These are phyloP conservation scores for Myiozetetes cayanensis DNA, from an alignment of 2,113 vertebrate species.

Conservation along the genomic window DNA sequence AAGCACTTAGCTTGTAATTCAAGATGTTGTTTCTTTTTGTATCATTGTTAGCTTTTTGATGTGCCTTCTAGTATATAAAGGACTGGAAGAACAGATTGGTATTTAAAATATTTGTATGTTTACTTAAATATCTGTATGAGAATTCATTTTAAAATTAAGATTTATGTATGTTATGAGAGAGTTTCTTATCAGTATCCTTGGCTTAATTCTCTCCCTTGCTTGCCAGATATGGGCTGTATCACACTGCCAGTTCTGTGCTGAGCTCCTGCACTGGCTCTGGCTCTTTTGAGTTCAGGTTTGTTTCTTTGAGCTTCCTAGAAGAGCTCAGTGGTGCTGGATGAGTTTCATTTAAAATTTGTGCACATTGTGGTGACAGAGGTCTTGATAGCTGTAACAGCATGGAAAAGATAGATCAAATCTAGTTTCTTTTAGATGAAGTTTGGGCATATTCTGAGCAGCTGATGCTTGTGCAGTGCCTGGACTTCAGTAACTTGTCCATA, in stretches of 20 bases:
- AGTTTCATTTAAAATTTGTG: background rate
- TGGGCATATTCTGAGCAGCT: background rate
- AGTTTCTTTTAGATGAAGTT: background rate
- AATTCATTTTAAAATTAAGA: background rate
- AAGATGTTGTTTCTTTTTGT: background rate
- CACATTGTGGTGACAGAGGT: rapidly evolving
- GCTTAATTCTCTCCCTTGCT: background rate
- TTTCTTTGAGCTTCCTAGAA: background rate
- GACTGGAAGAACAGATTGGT: background rate
- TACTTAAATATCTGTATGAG: background rate
- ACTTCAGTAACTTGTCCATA: background rate
- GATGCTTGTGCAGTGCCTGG: background rate
- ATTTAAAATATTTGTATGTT: background rate
- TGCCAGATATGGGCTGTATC: background rate
- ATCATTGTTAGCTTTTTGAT: background rate
- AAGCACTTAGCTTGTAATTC: background rate
- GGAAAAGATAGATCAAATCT: background rate
- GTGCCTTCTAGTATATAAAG: background rate
- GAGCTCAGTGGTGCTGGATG: background rate
- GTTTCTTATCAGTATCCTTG: background rate
- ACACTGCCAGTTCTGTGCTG: rapidly evolving
- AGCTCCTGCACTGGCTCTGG: background rate
- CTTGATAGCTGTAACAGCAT: rapidly evolving
- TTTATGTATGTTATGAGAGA: background rate
- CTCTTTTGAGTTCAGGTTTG: background rate